Base-by-base conservation (phyloP, 2,113 vertebrate genomes). In the Oreochromis aureus region DNA sequence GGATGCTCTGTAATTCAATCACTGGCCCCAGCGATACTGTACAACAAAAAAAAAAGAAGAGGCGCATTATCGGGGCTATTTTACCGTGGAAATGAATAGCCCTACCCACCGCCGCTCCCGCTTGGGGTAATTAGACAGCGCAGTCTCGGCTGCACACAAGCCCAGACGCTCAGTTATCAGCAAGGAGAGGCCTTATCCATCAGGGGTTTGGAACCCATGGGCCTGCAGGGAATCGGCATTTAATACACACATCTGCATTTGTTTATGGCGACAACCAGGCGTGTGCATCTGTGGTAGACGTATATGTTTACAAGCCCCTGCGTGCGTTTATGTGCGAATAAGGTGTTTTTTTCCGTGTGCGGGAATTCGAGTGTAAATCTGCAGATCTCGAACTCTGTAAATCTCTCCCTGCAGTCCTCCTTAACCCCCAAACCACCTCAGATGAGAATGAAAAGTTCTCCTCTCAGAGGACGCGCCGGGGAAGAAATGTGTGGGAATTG, bases 1-100 rank as follows among this genome's bases (percentile, higher is more conserved):
- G 95, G 94, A 95, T 34, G 94, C 92, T 94, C 83, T 85, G 93
- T 96, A 96, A 97, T 96, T 97, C 96, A 96, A 96, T 96, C 95
- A 93, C 93, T 80, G 94, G 90, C 93, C 94, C 93, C 91, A 81
- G 91, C 86, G 92, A 94, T 96, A 95, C 95, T 92, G 95, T 94
- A 95, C 87, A 86, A 90, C 22, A 84, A 56, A 84, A 80, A 90
- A 87, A 73, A 73, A 63, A 46, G 30, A 80, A 54, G 30, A 71
- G 80, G 63, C 71, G 59, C 86, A 76, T 96, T 96, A 96, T 96
- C 95, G 53, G 58, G 89, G 85, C 87, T 89, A 85, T 95, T 96
- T 96, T 61, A 92, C 86, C 66, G n/a, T 91, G 91, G 92, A 95
- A 95, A 95, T 94, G 89, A 96, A 96, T 91, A 89, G 93, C 83